A percentile compares a stretch with the other conserved stretches of the same genome.
These are phyloP conservation scores for Notolabrus celidotus DNA, from an alignment of 2,797 vertebrate species.

Conservation along the genomic window DNA sequence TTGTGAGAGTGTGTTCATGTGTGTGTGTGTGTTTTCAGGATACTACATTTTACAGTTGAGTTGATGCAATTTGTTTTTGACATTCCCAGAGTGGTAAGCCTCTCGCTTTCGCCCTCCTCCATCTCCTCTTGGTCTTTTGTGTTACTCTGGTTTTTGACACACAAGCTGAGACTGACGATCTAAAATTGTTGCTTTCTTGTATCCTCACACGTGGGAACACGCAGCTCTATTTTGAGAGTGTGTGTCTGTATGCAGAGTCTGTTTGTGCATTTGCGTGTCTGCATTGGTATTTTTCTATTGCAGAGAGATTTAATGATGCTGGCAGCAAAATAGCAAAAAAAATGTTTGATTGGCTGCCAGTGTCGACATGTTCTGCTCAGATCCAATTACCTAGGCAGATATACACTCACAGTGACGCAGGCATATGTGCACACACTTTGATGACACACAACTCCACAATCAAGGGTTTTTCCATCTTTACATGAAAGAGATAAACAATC, in stretches of 20 bases:
- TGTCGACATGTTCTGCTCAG: constrained; percentile 70
- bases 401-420: constrained; percentile 37
- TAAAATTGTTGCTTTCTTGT: constrained; percentile 24
- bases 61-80: constrained; percentile 33
- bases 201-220: constrained; percentile 28
- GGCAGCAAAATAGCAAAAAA: constrained; percentile 60
- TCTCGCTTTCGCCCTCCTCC: neutral
- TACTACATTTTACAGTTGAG: constrained; percentile 12
- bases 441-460: constrained; percentile 24
- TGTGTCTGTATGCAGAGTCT: neutral
- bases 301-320: constrained; percentile 60
- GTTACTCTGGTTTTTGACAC: constrained; percentile 35
- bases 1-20: constrained; percentile 9
- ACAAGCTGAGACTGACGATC: constrained; percentile 16
- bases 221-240: constrained; percentile 1
- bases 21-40: constrained; percentile 15
- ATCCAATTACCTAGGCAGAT: constrained; percentile 66
- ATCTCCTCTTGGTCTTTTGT: constrained; percentile 22
- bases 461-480: constrained; percentile 14
- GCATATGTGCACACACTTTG: constrained; percentile 22
- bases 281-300: constrained; percentile 38
- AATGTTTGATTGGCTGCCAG: constrained; percentile 72
- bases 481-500: constrained; percentile 18
- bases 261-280: constrained; percentile 7
- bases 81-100: constrained; percentile 3